Base-by-base conservation (phyloP, 2,797 vertebrate genomes). In the Micrastur ruficollis region DNA sequence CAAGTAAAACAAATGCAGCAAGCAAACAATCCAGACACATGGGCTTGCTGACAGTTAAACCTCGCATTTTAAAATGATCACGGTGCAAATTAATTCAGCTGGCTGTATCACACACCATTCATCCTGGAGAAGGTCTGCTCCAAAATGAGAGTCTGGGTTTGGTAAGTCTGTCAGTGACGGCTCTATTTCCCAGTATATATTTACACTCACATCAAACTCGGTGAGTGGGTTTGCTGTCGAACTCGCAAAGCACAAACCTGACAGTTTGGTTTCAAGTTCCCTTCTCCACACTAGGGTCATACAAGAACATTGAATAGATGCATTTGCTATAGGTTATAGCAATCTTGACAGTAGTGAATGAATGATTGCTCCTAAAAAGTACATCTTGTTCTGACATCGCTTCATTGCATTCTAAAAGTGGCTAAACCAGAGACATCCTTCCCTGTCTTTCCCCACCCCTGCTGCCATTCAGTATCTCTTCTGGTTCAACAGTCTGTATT, bases 191-290 rank as follows among this genome's bases (percentile, higher is more conserved):
- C 94, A 29, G 79, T 73, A 93, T 88, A 66, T 94, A 95, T 97
- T 97, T 95, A 94, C 94, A 94, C 92, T 95, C 75, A 65, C 87
- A 73, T 87, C 92, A 81, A 90, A 71, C 84, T 59, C 40, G 58
- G 79, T 96, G 96, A 97, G 94, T 93, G 95, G 96, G 97, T 90
- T 96, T 95, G 92, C 95, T 96, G 88, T 96, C 55, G 72, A 94
- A 93, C 58, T 92, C 12, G 5, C 32, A 13, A 84, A 90, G 89
- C 89, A 44, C 78, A 95, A 63, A 91, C 56, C 89, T 68, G 93
- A 94, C 93, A 95, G 79, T 94, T 97, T 85, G 90, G 86, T 90
- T 97, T 96, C 79, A 95, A 95, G 92, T 34, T 97, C 85, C 93
- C 76, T 94, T 95, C 84, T 86, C 86, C 86, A 70, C 62, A 31